A percentile compares a stretch with the other conserved stretches of the same genome.
Conservation (phyloP, 2,113 vertebrate species). For the Donacobius atricapilla region DNA sequence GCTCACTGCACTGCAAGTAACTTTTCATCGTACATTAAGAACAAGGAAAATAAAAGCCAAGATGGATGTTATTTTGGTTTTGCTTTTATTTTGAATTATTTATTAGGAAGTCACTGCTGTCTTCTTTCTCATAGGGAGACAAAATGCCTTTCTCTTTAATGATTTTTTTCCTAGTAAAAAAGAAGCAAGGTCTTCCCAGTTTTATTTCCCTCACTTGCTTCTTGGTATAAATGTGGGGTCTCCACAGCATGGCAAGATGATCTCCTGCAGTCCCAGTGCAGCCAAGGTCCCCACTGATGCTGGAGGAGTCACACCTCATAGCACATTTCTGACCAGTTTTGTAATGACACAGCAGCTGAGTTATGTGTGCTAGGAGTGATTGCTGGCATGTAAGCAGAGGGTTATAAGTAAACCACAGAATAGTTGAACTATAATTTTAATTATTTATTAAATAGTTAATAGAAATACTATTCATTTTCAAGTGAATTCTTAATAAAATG, state of each 20-base stretch:
- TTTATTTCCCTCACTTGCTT: neutral
- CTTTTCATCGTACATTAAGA: slow-evolving; percentile 36
- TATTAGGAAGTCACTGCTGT: slow-evolving; percentile 35
- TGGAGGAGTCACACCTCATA: neutral
- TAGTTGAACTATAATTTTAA: neutral
- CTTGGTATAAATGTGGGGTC: neutral
- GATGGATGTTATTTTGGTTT: slow-evolving; percentile 48
- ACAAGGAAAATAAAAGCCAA: slow-evolving; percentile 48
- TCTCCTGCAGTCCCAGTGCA: neutral
- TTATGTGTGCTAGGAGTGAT: neutral
- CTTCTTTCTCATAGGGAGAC: neutral
- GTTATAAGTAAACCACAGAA: neutral
- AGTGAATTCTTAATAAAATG: neutral
- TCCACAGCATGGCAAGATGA: neutral
- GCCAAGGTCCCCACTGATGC: neutral
- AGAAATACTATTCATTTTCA: neutral
- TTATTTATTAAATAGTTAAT: neutral
- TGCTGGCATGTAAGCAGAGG: neutral
- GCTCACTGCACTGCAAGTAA: slow-evolving; percentile 43
- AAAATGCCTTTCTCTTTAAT: slow-evolving; percentile 30
- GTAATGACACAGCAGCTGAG: neutral
- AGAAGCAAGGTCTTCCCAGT: neutral
- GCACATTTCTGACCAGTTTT: neutral
- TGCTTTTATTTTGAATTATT: slow-evolving; percentile 61
- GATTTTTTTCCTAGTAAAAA: neutral